Percentiles rank a stretch among this genome's conserved stretches.
phyloP scores from a whole-genome alignment of 92 coral and sea anemone species.

The Metridium senile region DNA sequence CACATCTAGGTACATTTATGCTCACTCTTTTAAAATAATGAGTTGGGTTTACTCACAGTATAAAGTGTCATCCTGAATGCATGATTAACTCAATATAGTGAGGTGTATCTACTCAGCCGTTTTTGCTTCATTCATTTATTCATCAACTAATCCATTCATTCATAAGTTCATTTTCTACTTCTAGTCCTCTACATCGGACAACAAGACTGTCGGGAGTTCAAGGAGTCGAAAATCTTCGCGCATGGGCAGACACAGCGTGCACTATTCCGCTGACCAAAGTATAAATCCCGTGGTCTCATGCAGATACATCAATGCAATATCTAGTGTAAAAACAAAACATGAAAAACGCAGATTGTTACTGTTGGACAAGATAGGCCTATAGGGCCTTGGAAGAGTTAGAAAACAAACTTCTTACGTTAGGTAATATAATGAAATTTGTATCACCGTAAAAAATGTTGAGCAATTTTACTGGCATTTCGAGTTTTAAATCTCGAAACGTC shows the following conservation, averaged over 20 bases:
- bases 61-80: too few relatives aligned
- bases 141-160: neutral
- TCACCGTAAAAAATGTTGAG: too few relatives aligned
- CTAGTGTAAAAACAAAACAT: conserved; percentile 7
- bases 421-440: too few relatives aligned
- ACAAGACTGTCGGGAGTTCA: conserved; percentile 7
- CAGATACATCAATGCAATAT: neutral
- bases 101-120: too few relatives aligned
- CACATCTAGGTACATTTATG: too few relatives aligned
- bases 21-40: too few relatives aligned
- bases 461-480: too few relatives aligned
- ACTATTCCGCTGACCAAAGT: conserved; percentile 4
- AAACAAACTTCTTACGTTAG: too few relatives aligned
- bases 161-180: neutral
- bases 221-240: conserved; percentile 11
- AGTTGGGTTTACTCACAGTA: too few relatives aligned
- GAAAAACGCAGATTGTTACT: conserved; percentile 26
- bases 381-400: too few relatives aligned
- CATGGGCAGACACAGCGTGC: conserved; percentile 2
- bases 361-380: conserved; percentile 26
- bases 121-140: neutral
- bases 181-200: conserved; percentile 13
- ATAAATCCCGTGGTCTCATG: neutral
- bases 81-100: too few relatives aligned
- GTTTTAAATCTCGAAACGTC: too few relatives aligned